phyloP scores from a whole-genome alignment of 2,888 invertebrate genomes.

The Linyphia triangularis region DNA sequence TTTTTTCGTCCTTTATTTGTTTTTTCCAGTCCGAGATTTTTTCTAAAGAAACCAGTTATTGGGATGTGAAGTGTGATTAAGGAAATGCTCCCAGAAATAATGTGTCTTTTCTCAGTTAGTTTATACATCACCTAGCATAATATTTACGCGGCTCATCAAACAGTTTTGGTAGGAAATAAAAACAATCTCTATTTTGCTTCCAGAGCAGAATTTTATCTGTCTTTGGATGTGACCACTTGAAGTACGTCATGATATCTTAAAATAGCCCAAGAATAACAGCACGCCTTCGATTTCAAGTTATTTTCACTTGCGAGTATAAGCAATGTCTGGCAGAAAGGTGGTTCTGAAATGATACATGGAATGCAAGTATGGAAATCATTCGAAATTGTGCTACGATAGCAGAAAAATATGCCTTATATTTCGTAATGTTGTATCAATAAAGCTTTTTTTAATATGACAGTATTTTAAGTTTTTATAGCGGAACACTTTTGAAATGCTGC shows the following conservation, averaged over 20 bases:
- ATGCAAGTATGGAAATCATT: not conserved
- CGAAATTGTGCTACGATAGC: not conserved
- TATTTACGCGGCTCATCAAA: not conserved
- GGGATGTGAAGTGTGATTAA: not conserved
- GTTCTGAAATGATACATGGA: not conserved
- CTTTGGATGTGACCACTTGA: not conserved
- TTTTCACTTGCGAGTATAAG: not conserved
- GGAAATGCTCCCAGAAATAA: not conserved
- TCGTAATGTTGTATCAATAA: not conserved
- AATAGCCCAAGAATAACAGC: not conserved
- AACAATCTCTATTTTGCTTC: not conserved
- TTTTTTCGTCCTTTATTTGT: not conserved
- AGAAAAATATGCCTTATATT: not conserved
- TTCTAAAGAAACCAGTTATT: not conserved
- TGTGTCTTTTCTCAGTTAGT: not conserved
- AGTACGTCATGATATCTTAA: not conserved
- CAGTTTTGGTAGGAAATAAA: not conserved
- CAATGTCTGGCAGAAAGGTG: not conserved
- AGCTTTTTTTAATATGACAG: not conserved
- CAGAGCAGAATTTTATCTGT: not conserved
- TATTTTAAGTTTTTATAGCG: not conserved
- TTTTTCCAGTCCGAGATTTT: not conserved
- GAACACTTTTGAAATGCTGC: constrained; percentile 57
- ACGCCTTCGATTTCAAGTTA: not conserved
- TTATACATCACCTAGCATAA: not conserved